A percentile compares a stretch with the other conserved stretches of the same genome.
Evolutionary conservation across 2,888 invertebrate species (phyloP).

Genomic region (Drosophila pullipes): DNA sequence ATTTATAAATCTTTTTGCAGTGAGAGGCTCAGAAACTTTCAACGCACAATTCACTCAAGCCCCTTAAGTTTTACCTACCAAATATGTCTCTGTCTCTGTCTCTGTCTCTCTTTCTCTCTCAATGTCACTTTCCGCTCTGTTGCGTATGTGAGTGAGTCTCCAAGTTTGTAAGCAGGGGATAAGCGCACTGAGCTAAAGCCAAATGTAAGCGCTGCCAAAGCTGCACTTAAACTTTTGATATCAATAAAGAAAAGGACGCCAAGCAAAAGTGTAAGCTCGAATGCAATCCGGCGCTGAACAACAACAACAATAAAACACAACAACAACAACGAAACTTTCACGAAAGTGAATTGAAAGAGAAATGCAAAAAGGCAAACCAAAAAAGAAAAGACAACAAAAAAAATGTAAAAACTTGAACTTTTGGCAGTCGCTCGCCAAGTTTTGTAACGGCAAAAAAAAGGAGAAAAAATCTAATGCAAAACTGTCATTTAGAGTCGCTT

Average conservation of each 20-base stretch:
- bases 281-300: slow-evolving; percentile 42
- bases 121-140: slow-evolving; percentile 9
- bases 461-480: slow-evolving; percentile 73
- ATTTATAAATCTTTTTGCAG: slow-evolving; percentile 41
- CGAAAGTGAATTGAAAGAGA: slow-evolving; percentile 53
- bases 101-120: not conserved
- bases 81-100: not conserved
- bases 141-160: slow-evolving; percentile 35
- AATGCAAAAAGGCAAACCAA: slow-evolving; percentile 17
- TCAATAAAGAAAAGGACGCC: slow-evolving; percentile 64
- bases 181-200: slow-evolving; percentile 69
- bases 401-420: slow-evolving; percentile 33
- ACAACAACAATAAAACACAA: slow-evolving; percentile 22
- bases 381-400: not conserved
- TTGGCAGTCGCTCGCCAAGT: slow-evolving; percentile 47
- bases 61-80: slow-evolving; percentile 22
- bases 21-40: slow-evolving; percentile 42
- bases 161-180: slow-evolving; percentile 67
- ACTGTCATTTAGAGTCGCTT: slow-evolving; percentile 74
- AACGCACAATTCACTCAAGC: slow-evolving; percentile 27
- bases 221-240: slow-evolving; percentile 80
- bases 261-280: slow-evolving; percentile 44
- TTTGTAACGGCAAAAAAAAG: slow-evolving; percentile 36
- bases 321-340: slow-evolving; percentile 29
- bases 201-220: slow-evolving; percentile 77